phyloP scores from a whole-genome alignment of 2,797 vertebrate species.

The Garrulus glandarius region DNA sequence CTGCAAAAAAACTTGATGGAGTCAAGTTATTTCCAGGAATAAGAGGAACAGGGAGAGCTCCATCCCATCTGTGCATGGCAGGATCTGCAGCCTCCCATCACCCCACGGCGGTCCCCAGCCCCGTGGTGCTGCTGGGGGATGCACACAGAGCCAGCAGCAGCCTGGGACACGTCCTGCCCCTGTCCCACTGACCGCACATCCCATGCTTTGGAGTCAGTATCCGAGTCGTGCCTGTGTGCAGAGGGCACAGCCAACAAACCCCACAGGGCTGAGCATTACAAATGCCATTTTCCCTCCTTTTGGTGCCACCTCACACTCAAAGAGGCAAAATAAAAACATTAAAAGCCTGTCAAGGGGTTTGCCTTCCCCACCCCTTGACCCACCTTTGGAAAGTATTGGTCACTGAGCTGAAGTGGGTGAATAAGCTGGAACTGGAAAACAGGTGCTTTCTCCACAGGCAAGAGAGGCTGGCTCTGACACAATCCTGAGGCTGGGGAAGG shows the following conservation, averaged over 20 bases:
- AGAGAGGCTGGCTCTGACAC: not conserved
- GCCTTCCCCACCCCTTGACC: not conserved
- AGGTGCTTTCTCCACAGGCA: rapidly evolving
- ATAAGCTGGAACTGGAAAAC: not conserved
- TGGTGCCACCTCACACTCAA: not conserved
- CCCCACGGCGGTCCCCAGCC: rapidly evolving
- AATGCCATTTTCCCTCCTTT: not conserved
- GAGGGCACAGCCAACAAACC: not conserved
- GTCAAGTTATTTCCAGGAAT: not conserved
- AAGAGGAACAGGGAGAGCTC: not conserved
- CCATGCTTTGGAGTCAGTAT: rapidly evolving
- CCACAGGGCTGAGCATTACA: rapidly evolving
- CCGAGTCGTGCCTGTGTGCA: rapidly evolving
- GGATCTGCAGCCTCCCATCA: not conserved
- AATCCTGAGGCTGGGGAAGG: rapidly evolving
- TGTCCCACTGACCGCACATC: rapidly evolving
- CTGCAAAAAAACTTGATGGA: not conserved
- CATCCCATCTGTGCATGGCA: rapidly evolving
- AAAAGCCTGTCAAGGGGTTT: not conserved
- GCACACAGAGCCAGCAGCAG: not conserved
- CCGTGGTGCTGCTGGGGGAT: not conserved
- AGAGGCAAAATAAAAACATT: not conserved
- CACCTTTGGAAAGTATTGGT: not conserved
- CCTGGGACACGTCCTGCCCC: rapidly evolving
- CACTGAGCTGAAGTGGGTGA: not conserved